Evolutionary conservation across 2,888 invertebrate species (phyloP).

Genomic region (Pegoplata infirma): DNA sequence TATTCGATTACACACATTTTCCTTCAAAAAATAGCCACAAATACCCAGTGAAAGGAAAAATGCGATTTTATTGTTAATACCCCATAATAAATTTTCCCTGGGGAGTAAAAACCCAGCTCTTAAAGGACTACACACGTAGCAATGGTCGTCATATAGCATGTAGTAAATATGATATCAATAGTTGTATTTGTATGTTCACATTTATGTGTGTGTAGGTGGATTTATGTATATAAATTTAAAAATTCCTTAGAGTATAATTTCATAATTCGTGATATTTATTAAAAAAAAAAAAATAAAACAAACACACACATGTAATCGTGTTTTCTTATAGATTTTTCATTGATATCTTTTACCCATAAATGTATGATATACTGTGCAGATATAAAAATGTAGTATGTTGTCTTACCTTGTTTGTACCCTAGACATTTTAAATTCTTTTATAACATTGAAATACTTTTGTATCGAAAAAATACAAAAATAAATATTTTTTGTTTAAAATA

Average conservation of each 20-base stretch:
- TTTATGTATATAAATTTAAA: constrained; percentile 11
- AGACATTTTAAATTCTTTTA: constrained; percentile 21
- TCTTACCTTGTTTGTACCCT: constrained; percentile 7
- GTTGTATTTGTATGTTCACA: background rate
- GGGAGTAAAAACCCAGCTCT: background rate
- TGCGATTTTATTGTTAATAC: background rate
- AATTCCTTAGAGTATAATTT: constrained; percentile 31
- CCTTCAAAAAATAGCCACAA: background rate
- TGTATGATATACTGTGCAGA: background rate
- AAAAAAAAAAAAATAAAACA: no score
- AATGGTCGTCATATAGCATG: background rate
- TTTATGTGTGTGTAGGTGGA: no score
- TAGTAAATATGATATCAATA: constrained; percentile 15
- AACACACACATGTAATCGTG: background rate
- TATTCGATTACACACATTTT: constrained; percentile 6
- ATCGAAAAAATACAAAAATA: background rate
- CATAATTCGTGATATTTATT: constrained; percentile 23
- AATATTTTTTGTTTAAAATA: no score
- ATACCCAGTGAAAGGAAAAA: background rate
- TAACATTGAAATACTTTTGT: constrained; percentile 23
- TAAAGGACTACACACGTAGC: background rate
- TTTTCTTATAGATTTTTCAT: background rate
- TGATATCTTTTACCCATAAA: no score
- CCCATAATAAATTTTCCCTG: background rate
- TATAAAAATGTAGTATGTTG: no score